phyloP scores from a whole-genome alignment of 2,113 vertebrate genomes.

The Nannospalax galili region DNA sequence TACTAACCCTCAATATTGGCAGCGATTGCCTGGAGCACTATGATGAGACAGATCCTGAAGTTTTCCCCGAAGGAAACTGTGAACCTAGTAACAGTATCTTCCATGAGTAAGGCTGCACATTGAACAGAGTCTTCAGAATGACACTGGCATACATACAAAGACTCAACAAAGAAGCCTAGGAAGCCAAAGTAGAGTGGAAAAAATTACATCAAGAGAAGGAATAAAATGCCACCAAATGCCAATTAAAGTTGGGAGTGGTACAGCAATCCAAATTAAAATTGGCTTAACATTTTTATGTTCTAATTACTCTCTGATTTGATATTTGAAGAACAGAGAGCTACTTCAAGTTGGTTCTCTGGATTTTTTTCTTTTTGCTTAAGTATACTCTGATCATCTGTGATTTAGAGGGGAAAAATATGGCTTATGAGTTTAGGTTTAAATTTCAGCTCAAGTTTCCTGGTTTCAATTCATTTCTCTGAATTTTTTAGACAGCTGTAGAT shows the following conservation, averaged over 20 bases:
- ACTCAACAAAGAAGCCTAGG: not conserved
- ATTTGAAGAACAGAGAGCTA: not conserved
- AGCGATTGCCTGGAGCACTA: not conserved
- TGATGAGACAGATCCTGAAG: not conserved
- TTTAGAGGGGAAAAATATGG: not conserved
- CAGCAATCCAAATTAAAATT: not conserved
- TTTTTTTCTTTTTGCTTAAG: not conserved
- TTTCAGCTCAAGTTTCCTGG: not conserved
- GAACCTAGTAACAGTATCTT: not conserved
- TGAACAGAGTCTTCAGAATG: not conserved
- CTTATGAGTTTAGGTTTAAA: not conserved
- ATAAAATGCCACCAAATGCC: not conserved
- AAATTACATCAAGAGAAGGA: not conserved
- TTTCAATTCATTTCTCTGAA: not conserved
- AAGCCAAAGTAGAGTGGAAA: not conserved
- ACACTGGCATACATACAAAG: not conserved
- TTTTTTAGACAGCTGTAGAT: not conserved
- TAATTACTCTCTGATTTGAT: constrained; percentile 14
- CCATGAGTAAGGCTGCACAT: not conserved
- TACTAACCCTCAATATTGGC: not conserved
- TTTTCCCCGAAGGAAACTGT: not conserved
- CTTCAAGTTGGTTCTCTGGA: not conserved
- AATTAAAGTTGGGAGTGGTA: not conserved
- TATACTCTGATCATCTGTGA: not conserved
- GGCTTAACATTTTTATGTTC: not conserved